Evolutionary conservation across 2,888 invertebrate species (phyloP).

Genomic region (Agrochola lota): DNA sequence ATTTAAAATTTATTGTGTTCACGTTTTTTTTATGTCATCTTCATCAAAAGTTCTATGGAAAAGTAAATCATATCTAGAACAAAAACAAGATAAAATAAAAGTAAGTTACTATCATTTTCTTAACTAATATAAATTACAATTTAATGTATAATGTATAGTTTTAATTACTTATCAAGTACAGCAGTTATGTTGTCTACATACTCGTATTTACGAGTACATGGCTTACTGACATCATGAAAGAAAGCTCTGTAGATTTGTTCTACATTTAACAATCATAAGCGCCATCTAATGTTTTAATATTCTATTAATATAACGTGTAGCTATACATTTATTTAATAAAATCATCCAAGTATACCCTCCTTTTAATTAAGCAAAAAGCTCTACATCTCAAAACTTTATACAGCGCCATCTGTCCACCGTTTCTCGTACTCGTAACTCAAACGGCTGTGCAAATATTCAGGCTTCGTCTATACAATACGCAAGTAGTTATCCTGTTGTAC

Average conservation of each 20-base stretch:
- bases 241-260: neutral
- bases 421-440: slow-evolving; percentile 59
- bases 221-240: neutral
- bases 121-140: neutral
- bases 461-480: slow-evolving; percentile 52
- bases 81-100: neutral
- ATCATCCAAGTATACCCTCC: too few species aligned
- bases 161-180: neutral
- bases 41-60: neutral
- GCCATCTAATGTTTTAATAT: slow-evolving; percentile 15
- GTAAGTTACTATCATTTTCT: neutral
- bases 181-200: too few species aligned
- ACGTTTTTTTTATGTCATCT: too few species aligned
- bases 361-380: neutral
- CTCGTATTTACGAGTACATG: too few species aligned
- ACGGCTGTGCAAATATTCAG: slow-evolving; percentile 46
- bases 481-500: slow-evolving; percentile 76
- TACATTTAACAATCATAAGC: neutral
- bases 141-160: neutral
- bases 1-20: too few species aligned
- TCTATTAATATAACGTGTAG: neutral
- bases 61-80: neutral
- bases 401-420: slow-evolving; percentile 67
- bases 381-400: slow-evolving; percentile 22
- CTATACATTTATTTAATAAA: neutral